Conservation (phyloP, 2,888 invertebrate species). For the Lasioglossum marginatum region DNA sequence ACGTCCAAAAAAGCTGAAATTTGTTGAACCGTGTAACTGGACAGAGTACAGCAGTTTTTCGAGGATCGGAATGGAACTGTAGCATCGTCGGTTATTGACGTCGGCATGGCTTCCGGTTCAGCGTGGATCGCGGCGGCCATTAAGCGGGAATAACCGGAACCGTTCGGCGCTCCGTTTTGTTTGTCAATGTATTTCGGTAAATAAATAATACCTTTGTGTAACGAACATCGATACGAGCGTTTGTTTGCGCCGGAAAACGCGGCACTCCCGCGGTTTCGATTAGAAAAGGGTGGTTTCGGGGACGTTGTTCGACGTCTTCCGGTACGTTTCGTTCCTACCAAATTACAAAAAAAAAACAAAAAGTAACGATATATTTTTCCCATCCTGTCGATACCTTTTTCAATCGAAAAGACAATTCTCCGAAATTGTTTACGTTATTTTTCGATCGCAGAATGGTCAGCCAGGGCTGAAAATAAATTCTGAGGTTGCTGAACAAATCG, state of each 20-base stretch:
- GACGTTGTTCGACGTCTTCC: not conserved
- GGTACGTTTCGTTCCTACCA: not conserved
- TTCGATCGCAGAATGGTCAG: not conserved
- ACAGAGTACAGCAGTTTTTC: not conserved
- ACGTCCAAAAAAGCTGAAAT: too few relatives aligned
- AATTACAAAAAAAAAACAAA: not conserved
- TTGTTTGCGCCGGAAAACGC: not conserved
- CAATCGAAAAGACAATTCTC: not conserved
- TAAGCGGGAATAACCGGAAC: slow-evolving; percentile 24
- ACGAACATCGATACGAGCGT: slow-evolving; percentile 9
- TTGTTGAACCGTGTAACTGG: too few relatives aligned
- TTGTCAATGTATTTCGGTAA: slow-evolving; percentile 23
- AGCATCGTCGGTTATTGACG: slow-evolving; percentile 24
- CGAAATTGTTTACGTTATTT: not conserved
- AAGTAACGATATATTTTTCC: not conserved
- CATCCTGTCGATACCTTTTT: not conserved
- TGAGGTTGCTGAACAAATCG: slow-evolving; percentile 17
- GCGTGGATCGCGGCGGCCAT: slow-evolving; percentile 4
- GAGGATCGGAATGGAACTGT: not conserved
- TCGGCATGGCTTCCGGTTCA: slow-evolving; percentile 16
- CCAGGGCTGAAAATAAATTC: not conserved
- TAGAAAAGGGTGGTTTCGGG: not conserved
- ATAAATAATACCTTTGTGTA: slow-evolving; percentile 23
- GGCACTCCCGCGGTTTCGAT: not conserved
- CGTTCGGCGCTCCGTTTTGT: slow-evolving; percentile 11